phyloP scores from a whole-genome alignment of 2,797 vertebrate genomes.

The Columba guinea region DNA sequence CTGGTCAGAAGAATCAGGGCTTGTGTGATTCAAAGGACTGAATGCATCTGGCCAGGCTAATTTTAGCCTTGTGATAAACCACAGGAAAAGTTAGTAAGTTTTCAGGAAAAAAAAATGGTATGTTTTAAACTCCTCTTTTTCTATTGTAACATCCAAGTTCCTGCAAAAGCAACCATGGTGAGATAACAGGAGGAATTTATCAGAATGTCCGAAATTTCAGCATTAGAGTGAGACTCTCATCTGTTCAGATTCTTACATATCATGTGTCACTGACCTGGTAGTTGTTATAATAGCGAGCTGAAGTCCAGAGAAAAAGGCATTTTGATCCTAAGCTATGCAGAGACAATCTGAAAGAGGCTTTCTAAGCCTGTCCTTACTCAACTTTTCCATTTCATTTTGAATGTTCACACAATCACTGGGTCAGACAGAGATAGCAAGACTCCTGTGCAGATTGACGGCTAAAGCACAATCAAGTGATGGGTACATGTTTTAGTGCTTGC shows the following conservation, averaged over 20 bases:
- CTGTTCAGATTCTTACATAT: background rate
- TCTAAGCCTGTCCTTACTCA: background rate
- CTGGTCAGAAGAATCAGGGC: background rate
- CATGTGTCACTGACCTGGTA: background rate
- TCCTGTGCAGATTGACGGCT: background rate
- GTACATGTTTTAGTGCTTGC: background rate
- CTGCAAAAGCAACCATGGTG: background rate
- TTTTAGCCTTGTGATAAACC: constrained; percentile 39
- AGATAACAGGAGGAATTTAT: background rate
- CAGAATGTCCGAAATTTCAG: background rate
- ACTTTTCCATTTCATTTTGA: background rate
- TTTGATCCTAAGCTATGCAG: background rate
- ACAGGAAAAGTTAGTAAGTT: constrained; percentile 28
- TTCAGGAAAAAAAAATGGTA: background rate
- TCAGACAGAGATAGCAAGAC: background rate
- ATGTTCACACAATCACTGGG: background rate
- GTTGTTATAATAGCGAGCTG: background rate
- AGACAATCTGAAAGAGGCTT: background rate
- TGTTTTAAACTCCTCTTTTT: constrained; percentile 38
- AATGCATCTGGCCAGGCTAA: constrained; percentile 6
- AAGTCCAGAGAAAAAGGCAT: background rate
- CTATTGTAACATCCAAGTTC: background rate
- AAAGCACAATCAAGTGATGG: background rate
- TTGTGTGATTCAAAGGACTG: constrained; percentile 1
- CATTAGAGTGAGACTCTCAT: background rate